These are phyloP conservation scores for Lordiphosa stackelbergi DNA, from an alignment of 1,140 invertebrate species.

Conservation along the genomic window DNA sequence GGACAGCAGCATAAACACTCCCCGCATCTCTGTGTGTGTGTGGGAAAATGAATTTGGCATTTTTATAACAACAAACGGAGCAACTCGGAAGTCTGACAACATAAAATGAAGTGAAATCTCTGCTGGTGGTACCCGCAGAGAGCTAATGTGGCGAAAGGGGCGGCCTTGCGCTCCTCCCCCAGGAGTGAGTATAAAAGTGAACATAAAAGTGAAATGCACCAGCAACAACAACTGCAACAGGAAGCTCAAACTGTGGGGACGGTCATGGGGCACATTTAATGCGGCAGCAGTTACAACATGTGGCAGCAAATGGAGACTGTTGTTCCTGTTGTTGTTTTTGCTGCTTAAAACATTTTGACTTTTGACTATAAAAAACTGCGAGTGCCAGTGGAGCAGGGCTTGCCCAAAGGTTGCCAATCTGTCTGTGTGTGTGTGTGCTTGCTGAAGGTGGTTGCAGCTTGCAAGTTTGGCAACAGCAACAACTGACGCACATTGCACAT, in stretches of 20 bases:
- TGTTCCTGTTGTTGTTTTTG: conserved; percentile 25
- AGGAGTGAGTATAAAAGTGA: conserved; percentile 52
- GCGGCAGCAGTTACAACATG: conserved; percentile 72
- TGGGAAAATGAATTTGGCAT: conserved; percentile 72
- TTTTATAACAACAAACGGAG: conserved; percentile 56
- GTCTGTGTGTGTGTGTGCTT: conserved; percentile 1
- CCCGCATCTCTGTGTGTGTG: conserved; percentile 5
- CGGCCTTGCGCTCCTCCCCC: neutral
- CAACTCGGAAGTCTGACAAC: conserved; percentile 72
- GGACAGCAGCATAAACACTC: conserved; percentile 46
- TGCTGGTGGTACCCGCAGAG: conserved; percentile 62
- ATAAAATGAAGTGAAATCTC: conserved; percentile 75
- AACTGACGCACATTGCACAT: conserved; percentile 52
- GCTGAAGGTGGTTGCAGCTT: conserved; percentile 24
- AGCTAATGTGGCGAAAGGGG: conserved; percentile 46
- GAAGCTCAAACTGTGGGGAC: conserved; percentile 7
- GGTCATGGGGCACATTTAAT: conserved; percentile 58
- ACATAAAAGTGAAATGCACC: conserved; percentile 72
- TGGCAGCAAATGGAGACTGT: conserved; percentile 63
- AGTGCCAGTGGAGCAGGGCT: conserved; percentile 24
- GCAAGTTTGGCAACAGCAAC: conserved; percentile 32
- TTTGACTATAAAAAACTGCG: conserved; percentile 66
- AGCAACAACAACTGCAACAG: conserved; percentile 23
- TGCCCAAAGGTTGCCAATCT: conserved; percentile 62
- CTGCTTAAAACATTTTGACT: conserved; percentile 66